These are phyloP conservation scores for Micrastur ruficollis DNA, from an alignment of 2,797 vertebrate species.

Conservation along the genomic window DNA sequence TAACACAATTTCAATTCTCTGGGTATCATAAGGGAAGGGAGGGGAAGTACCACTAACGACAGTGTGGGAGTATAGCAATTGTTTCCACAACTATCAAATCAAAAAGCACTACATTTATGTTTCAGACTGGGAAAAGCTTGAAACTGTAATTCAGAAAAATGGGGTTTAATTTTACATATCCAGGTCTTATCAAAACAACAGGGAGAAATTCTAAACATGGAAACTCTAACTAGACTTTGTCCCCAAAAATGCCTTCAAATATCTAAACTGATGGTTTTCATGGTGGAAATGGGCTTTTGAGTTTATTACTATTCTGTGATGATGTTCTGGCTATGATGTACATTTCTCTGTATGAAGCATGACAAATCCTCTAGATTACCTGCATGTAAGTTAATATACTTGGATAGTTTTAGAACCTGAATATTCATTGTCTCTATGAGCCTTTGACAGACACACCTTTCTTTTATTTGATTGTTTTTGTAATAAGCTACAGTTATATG, in stretches of 20 bases:
- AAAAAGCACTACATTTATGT: not conserved
- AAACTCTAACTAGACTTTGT: not conserved
- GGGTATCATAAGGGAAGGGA: not conserved
- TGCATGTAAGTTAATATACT: not conserved
- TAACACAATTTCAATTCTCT: not conserved
- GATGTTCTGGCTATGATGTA: not conserved
- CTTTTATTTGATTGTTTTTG: not conserved
- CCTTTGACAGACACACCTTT: not conserved
- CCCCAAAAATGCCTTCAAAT: not conserved
- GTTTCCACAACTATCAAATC: conserved; percentile 39
- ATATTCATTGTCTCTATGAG: not conserved
- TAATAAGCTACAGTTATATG: not conserved
- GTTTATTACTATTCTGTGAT: not conserved
- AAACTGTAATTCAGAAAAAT: not conserved
- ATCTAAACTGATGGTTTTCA: not conserved
- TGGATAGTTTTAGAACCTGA: not conserved
- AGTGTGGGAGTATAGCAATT: not conserved
- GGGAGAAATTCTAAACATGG: not conserved
- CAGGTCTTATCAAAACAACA: not conserved
- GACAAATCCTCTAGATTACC: not conserved
- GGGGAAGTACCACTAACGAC: not conserved
- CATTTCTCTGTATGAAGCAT: not conserved
- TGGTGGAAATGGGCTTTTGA: not conserved
- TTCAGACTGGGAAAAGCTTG: not conserved
- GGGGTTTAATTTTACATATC: not conserved